These are phyloP conservation scores for Cyprinella venusta DNA, from an alignment of 2,797 vertebrate species.

Conservation along the genomic window DNA sequence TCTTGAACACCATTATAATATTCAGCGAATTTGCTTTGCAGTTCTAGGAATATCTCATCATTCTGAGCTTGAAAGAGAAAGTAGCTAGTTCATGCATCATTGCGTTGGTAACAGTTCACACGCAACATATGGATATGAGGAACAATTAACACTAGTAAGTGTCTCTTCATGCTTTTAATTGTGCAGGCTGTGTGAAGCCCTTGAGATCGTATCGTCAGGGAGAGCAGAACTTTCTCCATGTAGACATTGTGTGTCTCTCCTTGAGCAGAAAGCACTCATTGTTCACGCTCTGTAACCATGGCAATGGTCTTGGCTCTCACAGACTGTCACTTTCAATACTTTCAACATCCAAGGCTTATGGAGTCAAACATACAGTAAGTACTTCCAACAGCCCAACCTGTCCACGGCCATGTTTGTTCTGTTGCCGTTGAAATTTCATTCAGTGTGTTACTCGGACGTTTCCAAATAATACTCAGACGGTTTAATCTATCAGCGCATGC, in stretches of 20 bases:
- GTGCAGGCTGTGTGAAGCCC: slow-evolving; percentile 28
- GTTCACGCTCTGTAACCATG: not conserved
- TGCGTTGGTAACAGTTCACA: slow-evolving; percentile 35
- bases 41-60: not conserved
- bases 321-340: slow-evolving; percentile 12
- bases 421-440: not conserved
- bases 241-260: slow-evolving; percentile 23
- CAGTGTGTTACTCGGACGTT: too few species aligned
- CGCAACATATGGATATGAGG: slow-evolving; percentile 35
- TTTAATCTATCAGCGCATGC: not conserved
- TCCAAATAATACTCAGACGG: not conserved
- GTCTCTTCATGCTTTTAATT: slow-evolving; percentile 55
- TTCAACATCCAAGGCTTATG: slow-evolving; percentile 27
- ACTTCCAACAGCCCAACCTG: not conserved
- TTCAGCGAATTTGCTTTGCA: not conserved
- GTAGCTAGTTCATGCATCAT: slow-evolving; percentile 15
- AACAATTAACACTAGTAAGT: slow-evolving; percentile 39
- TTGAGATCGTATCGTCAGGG: slow-evolving; percentile 17
- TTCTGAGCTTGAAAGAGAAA: slow-evolving; percentile 12
- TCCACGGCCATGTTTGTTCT: not conserved
- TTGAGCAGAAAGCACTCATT: slow-evolving; percentile 34
- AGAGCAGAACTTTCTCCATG: slow-evolving; percentile 11
- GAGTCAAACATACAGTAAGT: not conserved
- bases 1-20: not conserved
- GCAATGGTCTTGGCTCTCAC: slow-evolving; percentile 40